phyloP scores from a whole-genome alignment of 2,888 invertebrate genomes.

The Polyploca ridens region DNA sequence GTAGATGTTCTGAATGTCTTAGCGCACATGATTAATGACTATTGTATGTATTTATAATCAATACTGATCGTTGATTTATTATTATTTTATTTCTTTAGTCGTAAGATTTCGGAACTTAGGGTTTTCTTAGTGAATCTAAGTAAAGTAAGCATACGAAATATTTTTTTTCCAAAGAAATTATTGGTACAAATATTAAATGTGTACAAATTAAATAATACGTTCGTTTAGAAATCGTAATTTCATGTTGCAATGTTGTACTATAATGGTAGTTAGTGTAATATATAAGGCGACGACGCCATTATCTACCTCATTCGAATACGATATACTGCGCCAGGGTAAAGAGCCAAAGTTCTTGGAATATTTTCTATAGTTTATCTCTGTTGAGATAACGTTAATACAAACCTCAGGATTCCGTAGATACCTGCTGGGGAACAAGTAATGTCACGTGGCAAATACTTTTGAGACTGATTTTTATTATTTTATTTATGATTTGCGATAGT shows the following conservation, averaged over 20 bases:
- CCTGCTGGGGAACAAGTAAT: slow-evolving; percentile 39
- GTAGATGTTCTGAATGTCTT: slow-evolving; percentile 65
- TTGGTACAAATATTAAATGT: slow-evolving; percentile 80
- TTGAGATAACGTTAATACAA: slow-evolving; percentile 54
- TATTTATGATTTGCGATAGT: slow-evolving; percentile 26
- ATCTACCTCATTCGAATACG: slow-evolving; percentile 76
- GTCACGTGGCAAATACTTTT: slow-evolving; percentile 48
- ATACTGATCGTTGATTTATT: slow-evolving; percentile 81
- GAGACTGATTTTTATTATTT: slow-evolving; percentile 66
- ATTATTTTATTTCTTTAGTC: slow-evolving; percentile 74
- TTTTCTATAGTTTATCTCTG: slow-evolving; percentile 66
- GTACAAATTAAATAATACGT: slow-evolving; percentile 78
- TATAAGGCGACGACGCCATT: slow-evolving; percentile 70
- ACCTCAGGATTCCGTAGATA: slow-evolving; percentile 30
- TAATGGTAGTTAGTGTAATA: slow-evolving; percentile 73
- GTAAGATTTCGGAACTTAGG: slow-evolving; percentile 68
- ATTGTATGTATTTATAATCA: slow-evolving; percentile 63
- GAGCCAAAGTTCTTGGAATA: slow-evolving; percentile 78
- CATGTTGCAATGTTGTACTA: slow-evolving; percentile 79
- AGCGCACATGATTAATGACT: slow-evolving; percentile 69
- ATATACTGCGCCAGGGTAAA: slow-evolving; percentile 72
- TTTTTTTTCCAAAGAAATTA: slow-evolving; percentile 82
- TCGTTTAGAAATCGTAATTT: slow-evolving; percentile 72
- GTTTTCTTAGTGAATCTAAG: slow-evolving; percentile 59
- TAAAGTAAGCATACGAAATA: slow-evolving; percentile 59